These are phyloP conservation scores for Empidonax alnorum DNA, from an alignment of 2,113 vertebrate genomes.

Conservation along the genomic window DNA sequence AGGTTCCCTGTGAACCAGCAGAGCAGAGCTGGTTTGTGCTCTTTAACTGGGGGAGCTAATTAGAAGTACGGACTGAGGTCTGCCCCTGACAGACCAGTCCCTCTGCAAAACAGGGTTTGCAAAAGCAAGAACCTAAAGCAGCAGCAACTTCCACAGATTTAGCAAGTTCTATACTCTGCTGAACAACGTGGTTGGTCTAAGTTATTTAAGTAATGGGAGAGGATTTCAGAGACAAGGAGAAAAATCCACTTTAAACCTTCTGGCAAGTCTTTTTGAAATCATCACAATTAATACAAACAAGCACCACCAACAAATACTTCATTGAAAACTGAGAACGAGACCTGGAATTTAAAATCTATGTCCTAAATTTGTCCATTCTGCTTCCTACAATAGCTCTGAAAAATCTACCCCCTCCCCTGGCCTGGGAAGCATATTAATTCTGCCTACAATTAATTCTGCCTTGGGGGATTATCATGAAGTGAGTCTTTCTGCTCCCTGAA, in stretches of 20 bases:
- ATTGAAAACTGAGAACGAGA: accelerated
- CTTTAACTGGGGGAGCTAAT: not conserved
- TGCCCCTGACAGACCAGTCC: not conserved
- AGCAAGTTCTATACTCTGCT: not conserved
- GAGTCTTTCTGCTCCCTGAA: not conserved
- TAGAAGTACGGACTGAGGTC: accelerated
- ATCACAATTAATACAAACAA: accelerated
- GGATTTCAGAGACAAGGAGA: not conserved
- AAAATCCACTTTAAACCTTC: not conserved
- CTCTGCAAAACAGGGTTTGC: not conserved
- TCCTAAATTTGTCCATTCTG: not conserved
- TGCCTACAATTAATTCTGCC: not conserved
- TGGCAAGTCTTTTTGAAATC: not conserved
- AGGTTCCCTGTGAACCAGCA: accelerated
- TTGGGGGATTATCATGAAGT: not conserved
- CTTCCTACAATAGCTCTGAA: not conserved
- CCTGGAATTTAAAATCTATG: not conserved
- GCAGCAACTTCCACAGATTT: not conserved
- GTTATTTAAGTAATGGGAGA: accelerated
- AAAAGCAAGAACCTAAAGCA: not conserved
- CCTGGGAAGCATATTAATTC: not conserved
- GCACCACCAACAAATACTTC: not conserved
- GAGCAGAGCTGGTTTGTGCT: not conserved
- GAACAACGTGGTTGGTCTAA: too few species aligned
- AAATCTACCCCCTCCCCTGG: not conserved